Conservation (phyloP, 2,888 invertebrate species). For the Trypoxylon attenuatum region DNA sequence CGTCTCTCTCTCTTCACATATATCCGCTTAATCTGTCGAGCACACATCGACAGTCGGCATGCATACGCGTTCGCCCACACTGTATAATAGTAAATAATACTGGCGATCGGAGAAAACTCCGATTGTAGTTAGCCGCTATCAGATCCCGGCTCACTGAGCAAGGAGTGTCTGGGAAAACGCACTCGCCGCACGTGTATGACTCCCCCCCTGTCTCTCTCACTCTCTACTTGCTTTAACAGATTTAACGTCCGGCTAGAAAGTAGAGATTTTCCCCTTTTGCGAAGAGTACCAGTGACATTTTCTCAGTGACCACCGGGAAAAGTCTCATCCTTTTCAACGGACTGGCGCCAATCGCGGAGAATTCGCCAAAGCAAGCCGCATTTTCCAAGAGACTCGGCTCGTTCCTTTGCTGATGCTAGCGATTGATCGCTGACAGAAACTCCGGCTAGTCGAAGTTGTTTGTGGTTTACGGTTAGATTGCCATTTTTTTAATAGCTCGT, state of each 20-base stretch:
- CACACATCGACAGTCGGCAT: conserved; percentile 60
- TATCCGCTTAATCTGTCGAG: conserved; percentile 59
- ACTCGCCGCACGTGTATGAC: conserved; percentile 34
- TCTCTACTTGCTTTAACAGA: too few species aligned
- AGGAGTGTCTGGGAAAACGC: conserved; percentile 68
- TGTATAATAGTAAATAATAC: conserved; percentile 66
- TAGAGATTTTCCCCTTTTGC: not conserved
- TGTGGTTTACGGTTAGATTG: too few species aligned
- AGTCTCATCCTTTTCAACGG: not conserved
- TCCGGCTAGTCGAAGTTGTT: too few species aligned
- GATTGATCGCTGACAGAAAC: too few species aligned
- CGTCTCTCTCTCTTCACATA: too few species aligned
- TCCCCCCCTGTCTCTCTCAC: too few species aligned
- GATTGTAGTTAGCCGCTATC: conserved; percentile 70
- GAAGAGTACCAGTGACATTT: not conserved
- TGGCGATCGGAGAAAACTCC: conserved; percentile 63
- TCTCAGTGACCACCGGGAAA: not conserved
- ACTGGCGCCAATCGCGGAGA: too few species aligned
- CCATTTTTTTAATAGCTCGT: too few species aligned
- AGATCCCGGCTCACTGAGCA: conserved; percentile 62
- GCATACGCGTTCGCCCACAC: conserved; percentile 55
- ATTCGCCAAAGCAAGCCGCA: too few species aligned
- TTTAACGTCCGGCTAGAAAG: conserved; percentile 29
- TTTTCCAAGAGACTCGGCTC: too few species aligned
- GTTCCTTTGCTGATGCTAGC: too few species aligned